phyloP scores from a whole-genome alignment of 2,888 invertebrate species.

The Lampropteryx suffumata region DNA sequence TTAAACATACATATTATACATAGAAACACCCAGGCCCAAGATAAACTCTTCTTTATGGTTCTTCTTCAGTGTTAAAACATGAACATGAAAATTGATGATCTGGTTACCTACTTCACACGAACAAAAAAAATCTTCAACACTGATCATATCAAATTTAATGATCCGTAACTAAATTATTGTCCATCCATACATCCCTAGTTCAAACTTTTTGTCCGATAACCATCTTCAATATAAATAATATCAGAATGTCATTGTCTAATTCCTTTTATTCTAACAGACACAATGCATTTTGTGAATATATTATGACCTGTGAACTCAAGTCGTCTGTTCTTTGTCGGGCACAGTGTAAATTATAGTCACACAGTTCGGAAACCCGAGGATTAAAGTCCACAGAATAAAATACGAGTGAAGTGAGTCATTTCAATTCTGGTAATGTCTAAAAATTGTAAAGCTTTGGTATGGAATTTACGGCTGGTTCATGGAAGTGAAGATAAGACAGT shows the following conservation, averaged over 20 bases:
- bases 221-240: conserved; percentile 53
- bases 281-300: conserved; percentile 79
- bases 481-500: conserved; percentile 5
- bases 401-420: conserved; percentile 33
- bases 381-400: conserved; percentile 29
- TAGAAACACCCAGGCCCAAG: too few species aligned
- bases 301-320: conserved; percentile 67
- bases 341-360: conserved; percentile 36
- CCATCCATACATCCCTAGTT: conserved; percentile 46
- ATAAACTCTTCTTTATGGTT: too few species aligned
- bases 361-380: conserved; percentile 45
- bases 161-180: conserved; percentile 67
- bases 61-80: too few species aligned
- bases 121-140: conserved; percentile 42
- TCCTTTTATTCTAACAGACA: conserved; percentile 48
- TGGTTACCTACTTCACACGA: conserved; percentile 30
- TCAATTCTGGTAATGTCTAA: conserved; percentile 31
- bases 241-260: conserved; percentile 67
- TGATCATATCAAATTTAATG: conserved; percentile 73
- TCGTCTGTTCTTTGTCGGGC: conserved; percentile 44
- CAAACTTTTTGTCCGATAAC: conserved; percentile 54
- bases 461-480: conserved; percentile 23
- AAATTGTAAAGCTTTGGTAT: conserved; percentile 20
- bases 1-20: too few species aligned
- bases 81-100: conserved; percentile 30